Evolutionary conservation across 2,113 vertebrate genomes (phyloP).

Genomic region (Rhinichthys klamathensis): DNA sequence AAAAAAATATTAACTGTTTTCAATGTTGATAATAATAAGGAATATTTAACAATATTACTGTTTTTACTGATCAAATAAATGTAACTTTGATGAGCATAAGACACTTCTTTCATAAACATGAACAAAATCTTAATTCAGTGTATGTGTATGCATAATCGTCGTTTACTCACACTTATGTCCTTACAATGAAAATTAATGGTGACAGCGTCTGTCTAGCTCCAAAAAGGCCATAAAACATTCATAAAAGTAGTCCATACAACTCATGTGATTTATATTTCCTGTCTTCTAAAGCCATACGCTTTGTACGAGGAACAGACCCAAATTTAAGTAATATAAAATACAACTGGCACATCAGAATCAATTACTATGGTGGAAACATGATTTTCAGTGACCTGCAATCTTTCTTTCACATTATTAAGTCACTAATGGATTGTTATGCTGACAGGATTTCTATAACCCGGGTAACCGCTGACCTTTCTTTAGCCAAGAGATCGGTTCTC

Average conservation of each 20-base stretch:
- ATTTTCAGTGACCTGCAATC: neutral
- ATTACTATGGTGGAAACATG: too few species aligned
- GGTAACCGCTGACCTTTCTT: conserved; percentile 92
- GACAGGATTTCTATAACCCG: conserved; percentile 94
- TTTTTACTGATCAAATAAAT: too few species aligned
- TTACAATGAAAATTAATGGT: neutral
- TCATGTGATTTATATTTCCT: neutral
- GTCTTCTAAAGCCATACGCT: neutral
- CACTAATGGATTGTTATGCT: neutral
- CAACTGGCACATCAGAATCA: too few species aligned
- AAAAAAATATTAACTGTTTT: too few species aligned
- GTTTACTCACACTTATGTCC: neutral
- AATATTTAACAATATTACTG: too few species aligned
- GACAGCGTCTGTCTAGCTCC: neutral
- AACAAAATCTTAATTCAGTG: too few species aligned
- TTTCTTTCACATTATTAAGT: neutral
- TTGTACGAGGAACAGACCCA: neutral
- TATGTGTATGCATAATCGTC: too few species aligned
- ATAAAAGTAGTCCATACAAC: neutral
- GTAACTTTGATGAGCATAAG: too few species aligned
- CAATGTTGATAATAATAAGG: too few species aligned
- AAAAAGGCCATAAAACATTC: neutral
- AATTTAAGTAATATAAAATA: too few species aligned
- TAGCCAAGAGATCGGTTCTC: conserved; percentile 95
- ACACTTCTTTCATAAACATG: too few species aligned